Evolutionary conservation across 1,140 invertebrate genomes (phyloP), one percentile per base, ranked within the genome.

Genomic region (Heliothis virescens): DNA sequence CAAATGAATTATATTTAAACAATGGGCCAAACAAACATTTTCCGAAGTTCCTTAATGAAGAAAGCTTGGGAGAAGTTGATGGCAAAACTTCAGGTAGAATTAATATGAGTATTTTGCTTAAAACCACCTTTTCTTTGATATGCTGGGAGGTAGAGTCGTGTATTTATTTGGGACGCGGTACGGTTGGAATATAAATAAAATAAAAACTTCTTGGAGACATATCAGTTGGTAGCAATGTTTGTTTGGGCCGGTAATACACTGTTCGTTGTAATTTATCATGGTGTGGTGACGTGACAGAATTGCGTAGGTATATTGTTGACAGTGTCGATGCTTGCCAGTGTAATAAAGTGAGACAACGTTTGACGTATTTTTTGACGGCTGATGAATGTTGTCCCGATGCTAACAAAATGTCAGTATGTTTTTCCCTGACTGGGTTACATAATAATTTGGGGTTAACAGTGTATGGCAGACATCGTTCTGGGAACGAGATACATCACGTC

Each of bases 111-210:
- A 74, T 81, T 81, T 74, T 78, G 67, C 59, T 73, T 57, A 55
- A 60, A 80, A 52, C 71, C 69, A 50, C 50, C 47, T 74, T 79
- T 67, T 79, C 65, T 81, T 81, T 81, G 75, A 78, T 77, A 76
- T 76, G 63, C 55, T 12, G 73, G 21, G 21, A n/a, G 12, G 1
- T 21, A 26, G 15, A 21, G 11, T 74, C 48, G 16, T 74, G 13
- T 76, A 34, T 76, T 63, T 60, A 74, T 41, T 59, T 18, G 55
- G 71, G 71, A 26, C 55, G 18, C 7, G 26, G 16, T 29, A 41
- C 53, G 41, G 34, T 72, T 50, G 59, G 9, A 77, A 55, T 55
- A 55, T 65, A 65, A 65, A 77, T 77, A 53, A 67, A 77, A 77
- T 67, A 55, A 74, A 77, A 77, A 77, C 41, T 77, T 77, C 62